Base-by-base conservation (phyloP, 2,797 vertebrate species). In the Gouania willdenowi region DNA sequence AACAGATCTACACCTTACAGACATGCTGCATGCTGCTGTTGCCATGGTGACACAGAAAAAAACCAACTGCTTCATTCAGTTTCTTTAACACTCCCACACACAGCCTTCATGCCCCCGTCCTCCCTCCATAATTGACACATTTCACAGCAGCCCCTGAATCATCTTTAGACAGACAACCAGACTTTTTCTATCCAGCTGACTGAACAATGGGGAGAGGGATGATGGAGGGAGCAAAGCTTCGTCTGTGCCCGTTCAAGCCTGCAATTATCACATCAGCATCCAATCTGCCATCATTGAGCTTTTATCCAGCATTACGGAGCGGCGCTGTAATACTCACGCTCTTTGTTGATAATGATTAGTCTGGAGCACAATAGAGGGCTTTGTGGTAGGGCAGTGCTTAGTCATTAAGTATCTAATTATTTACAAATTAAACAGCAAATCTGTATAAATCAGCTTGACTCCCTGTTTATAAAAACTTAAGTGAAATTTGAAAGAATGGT, bases 11-110 rank as follows among this genome's bases (percentile, higher is more conserved):
- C n/a, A 54, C 44, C 70, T 40, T 48, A 23, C 13, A 38, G 46
- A 42, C 55, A 68, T 44, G 52, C 49, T 68, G 74, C 62, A 45
- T 52, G 15, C 27, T 52, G 60, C 65, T 38, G 83, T 87, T 84
- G 61, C 78, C 67, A 82, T 62, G 68, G 81, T 15, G 43, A 87
- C 81, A 35, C 40, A 66, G 66, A n/a, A n/a, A 59, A 55, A 69
- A 61, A 47, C 29, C 46, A 45, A 48, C 51, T 62, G 49, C 59
- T 57, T 59, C 50, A 69, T 56, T 79, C 64, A 56, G 42, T 42
- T 36, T 19, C 36, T 10, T 22, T 11, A 24, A 55, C 27, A 60
- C 62, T 42, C 67, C 49, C 51, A 60, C 70, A 23, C 24, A 9
- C 45, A 13, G 5, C 11, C 17, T 44, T 32, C 19, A 14, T 46